Evolutionary conservation across 1,140 invertebrate species (phyloP), one percentile per base, ranked within the genome.

Genomic region (Drosophila azteca): DNA sequence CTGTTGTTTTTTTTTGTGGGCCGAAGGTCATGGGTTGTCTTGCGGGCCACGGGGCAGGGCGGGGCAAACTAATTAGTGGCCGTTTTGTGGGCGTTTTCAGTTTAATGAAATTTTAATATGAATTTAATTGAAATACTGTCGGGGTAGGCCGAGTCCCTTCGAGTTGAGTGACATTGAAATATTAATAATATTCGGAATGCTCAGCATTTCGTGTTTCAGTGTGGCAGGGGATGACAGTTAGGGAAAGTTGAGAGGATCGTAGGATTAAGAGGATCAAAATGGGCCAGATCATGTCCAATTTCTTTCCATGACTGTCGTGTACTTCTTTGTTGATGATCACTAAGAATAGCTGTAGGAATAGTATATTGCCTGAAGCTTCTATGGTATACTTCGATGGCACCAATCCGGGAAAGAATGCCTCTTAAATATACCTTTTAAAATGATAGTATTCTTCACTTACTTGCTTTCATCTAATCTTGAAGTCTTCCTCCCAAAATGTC

Each of bases 41-140:
- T 44, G 11, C 48, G 49, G 61, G 9, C n/a, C 46, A 7, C 41
- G 22, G 66, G 63, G n/a, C 17, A 35, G 44, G 41, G 66, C 52
- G 46, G 81, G 68, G 43, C 68, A 77, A 78, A 81, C 82, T 85
- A 85, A 85, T 85, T 85, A 85, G 82, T 78, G 78, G 66, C 61
- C 73, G 65, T 85, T 85, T 85, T 78, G 81, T 68, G 82, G 82
- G 74, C 61, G 74, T 73, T 81, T 62, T 55, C 65, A 26, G 68
- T 78, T 85, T 78, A 75, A 85, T 85, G 76, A 87, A 85, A 87
- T 87, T 85, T 81, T 81, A 82, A 85, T 85, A 66, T 65, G 65
- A 70, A 63, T 74, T 85, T 85, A 87, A 85, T 85, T 85, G 77
- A 78, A 69, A 73, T 57, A 35, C 59, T 20, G 50, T 35, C 39